Conservation (phyloP, 2,888 invertebrate genomes). For the Coenonympha glycerion region DNA sequence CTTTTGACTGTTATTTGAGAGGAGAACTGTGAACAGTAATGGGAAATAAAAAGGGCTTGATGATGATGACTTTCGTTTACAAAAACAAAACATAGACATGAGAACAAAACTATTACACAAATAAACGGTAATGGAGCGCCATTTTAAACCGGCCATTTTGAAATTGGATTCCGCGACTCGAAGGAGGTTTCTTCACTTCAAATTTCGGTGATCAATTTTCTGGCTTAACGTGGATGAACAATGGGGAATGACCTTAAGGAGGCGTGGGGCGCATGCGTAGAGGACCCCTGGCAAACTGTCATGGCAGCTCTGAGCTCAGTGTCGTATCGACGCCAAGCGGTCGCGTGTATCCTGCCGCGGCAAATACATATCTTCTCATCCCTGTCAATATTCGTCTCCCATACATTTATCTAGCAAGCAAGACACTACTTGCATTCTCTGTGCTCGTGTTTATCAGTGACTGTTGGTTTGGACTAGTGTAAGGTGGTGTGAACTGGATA, state of each 20-base stretch:
- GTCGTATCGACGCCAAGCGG: constrained; percentile 59
- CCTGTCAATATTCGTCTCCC: constrained; percentile 10
- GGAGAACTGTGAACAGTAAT: too few species aligned
- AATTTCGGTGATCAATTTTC: constrained; percentile 41
- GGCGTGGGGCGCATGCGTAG: constrained; percentile 54
- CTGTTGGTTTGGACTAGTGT: constrained; percentile 22
- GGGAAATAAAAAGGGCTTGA: too few species aligned
- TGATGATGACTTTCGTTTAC: too few species aligned
- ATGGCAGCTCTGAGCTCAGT: constrained; percentile 70
- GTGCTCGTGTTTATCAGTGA: constrained; percentile 33
- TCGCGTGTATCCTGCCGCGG: constrained; percentile 39
- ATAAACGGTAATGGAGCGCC: constrained; percentile 16
- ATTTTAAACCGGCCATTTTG: constrained; percentile 32
- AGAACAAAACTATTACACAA: too few species aligned
- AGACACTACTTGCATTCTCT: too few species aligned
- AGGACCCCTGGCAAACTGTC: constrained; percentile 56
- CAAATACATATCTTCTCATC: constrained; percentile 8
- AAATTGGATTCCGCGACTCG: constrained; percentile 32
- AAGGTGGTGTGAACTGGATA: constrained; percentile 18
- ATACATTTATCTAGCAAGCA: constrained; percentile 10
- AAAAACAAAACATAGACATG: too few species aligned
- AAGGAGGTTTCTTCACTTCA: constrained; percentile 48
- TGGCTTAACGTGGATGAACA: constrained; percentile 52
- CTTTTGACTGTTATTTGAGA: too few species aligned
- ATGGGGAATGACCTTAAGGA: constrained; percentile 61